Percentiles rank a stretch among this genome's conserved stretches.
Conservation (phyloP, 2,888 invertebrate genomes). For the Pelosia muscerda region DNA sequence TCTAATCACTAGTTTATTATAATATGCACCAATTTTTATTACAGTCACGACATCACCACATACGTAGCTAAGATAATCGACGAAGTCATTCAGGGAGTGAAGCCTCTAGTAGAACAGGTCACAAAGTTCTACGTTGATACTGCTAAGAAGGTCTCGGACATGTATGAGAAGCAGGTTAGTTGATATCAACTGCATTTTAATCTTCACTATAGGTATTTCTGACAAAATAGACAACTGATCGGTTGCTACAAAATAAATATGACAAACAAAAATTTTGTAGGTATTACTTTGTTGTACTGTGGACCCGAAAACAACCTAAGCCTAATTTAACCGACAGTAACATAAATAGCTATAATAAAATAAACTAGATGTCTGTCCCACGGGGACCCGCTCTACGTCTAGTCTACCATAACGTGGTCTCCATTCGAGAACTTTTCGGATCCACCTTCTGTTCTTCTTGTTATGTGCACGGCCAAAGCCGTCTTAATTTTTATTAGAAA, state of each 20-base stretch:
- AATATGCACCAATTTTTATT: slow-evolving; percentile 21
- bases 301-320: no score
- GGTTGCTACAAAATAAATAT: not conserved
- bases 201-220: not conserved
- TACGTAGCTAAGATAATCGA: slow-evolving; percentile 71
- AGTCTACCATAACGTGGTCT: no score
- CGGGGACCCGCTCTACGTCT: no score
- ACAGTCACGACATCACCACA: slow-evolving; percentile 66
- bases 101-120: slow-evolving; percentile 69
- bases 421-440: no score
- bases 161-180: slow-evolving; percentile 72
- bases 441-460: no score
- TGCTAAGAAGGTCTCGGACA: slow-evolving; percentile 62
- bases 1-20: not conserved
- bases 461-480: no score
- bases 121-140: slow-evolving; percentile 54
- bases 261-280: not conserved
- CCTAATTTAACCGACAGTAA: no score
- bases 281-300: no score
- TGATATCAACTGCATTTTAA: not conserved
- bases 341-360: no score
- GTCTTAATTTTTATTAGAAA: no score
- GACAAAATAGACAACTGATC: not conserved
- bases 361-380: no score
- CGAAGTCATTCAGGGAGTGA: slow-evolving; percentile 62